Conservation (phyloP, 2,113 vertebrate genomes). For the Oryzias curvinotus region DNA sequence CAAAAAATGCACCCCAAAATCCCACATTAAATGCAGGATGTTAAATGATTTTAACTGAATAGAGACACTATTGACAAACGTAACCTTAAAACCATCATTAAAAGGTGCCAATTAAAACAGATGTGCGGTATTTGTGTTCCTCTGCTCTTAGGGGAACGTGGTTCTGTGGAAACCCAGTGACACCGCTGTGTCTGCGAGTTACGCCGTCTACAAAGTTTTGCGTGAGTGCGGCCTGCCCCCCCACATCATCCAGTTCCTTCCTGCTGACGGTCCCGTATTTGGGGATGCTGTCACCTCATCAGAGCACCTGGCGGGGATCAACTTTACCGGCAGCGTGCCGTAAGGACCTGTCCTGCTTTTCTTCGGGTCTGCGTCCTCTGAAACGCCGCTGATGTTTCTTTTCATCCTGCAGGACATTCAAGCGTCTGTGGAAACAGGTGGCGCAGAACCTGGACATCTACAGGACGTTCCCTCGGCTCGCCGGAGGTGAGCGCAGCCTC, state of each 20-base stretch:
- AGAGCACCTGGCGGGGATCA: constrained; percentile 89
- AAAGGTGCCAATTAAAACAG: too few species aligned
- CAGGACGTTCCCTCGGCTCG: constrained; percentile 88
- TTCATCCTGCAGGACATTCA: constrained; percentile 86
- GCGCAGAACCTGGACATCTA: constrained; percentile 89
- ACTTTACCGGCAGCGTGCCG: constrained; percentile 97
- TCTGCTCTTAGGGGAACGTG: constrained; percentile 86
- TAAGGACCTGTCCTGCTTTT: constrained; percentile 62
- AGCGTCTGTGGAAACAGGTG: constrained; percentile 92
- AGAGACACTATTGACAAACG: too few species aligned
- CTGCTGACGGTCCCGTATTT: constrained; percentile 86
- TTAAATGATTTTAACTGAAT: too few species aligned
- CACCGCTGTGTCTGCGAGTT: constrained; percentile 88
- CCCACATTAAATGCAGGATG: too few species aligned
- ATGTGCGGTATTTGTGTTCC: too few species aligned
- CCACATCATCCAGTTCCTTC: constrained; percentile 91
- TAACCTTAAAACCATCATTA: too few species aligned
- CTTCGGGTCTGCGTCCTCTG: background rate
- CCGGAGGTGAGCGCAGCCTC: constrained; percentile 77
- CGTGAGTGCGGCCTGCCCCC: constrained; percentile 89
- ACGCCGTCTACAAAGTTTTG: constrained; percentile 84
- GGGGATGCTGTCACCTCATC: constrained; percentile 87
- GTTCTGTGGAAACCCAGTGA: constrained; percentile 98
- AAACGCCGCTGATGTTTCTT: background rate
- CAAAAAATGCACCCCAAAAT: too few species aligned